Conservation (phyloP, 2,797 vertebrate genomes). For the Gastrophryne carolinensis region DNA sequence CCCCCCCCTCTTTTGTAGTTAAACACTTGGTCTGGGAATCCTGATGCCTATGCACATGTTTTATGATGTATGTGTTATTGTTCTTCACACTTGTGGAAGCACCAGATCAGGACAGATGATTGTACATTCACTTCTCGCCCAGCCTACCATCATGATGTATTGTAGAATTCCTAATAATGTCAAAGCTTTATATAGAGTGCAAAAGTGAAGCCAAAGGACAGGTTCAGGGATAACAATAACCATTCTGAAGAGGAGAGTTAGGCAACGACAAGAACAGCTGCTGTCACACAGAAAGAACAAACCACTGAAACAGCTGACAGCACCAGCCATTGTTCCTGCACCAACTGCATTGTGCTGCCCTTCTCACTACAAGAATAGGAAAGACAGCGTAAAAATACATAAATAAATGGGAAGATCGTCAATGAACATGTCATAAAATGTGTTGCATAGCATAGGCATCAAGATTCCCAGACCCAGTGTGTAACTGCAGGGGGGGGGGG, state of each 20-base stretch:
- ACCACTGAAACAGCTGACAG: slow-evolving; percentile 61
- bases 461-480: too few relatives aligned
- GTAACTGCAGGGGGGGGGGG: too few relatives aligned
- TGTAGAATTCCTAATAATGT: neutral
- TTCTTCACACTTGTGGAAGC: too few relatives aligned
- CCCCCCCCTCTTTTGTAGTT: too few relatives aligned
- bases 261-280: slow-evolving; percentile 55
- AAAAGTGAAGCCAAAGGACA: slow-evolving; percentile 52
- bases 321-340: slow-evolving; percentile 44
- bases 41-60: too few relatives aligned
- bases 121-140: neutral
- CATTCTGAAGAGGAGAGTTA: slow-evolving; percentile 52
- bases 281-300: slow-evolving; percentile 55
- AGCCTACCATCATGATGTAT: slow-evolving; percentile 19
- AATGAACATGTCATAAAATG: too few relatives aligned
- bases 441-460: neutral
- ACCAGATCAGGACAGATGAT: neutral
- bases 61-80: too few relatives aligned
- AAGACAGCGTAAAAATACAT: too few relatives aligned
- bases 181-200: slow-evolving; percentile 61
- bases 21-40: too few relatives aligned
- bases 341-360: neutral
- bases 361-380: too few relatives aligned
- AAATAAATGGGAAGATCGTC: too few relatives aligned
- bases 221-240: slow-evolving; percentile 39